These are phyloP conservation scores for Progne subis DNA, from an alignment of 2,113 vertebrate species.

Conservation along the genomic window DNA sequence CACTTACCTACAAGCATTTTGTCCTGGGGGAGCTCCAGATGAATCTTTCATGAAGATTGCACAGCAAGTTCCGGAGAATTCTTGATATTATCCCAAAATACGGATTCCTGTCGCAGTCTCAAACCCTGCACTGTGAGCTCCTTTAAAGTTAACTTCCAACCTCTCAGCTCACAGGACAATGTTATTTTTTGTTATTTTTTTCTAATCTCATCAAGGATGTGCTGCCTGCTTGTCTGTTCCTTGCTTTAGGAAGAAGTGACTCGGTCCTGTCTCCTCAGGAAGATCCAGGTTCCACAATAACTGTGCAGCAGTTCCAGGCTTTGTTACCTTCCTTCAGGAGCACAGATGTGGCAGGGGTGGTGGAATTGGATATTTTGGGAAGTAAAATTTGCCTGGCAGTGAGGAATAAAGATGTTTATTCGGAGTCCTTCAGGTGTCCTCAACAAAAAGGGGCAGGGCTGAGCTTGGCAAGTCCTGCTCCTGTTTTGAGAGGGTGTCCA, in stretches of 20 bases:
- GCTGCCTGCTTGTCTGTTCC: background rate
- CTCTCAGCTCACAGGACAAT: background rate
- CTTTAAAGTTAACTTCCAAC: background rate
- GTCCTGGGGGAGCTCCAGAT: background rate
- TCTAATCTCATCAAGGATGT: background rate
- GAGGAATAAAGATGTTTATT: background rate
- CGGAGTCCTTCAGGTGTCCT: background rate
- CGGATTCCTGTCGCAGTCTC: background rate
- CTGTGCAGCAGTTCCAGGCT: background rate
- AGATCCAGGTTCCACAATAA: background rate
- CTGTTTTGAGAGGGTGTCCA: background rate
- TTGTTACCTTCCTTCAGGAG: background rate
- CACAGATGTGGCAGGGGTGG: background rate
- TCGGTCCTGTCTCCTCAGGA: background rate
- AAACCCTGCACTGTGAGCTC: background rate
- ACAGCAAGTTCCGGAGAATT: background rate
- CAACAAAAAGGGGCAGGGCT: background rate
- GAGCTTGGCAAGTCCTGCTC: background rate
- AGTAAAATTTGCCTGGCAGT: background rate
- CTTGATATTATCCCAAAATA: background rate
- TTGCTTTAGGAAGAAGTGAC: background rate
- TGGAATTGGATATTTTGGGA: background rate
- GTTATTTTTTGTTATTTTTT: background rate
- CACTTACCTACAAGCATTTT: background rate
- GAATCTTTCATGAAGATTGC: conserved; percentile 5